Evolutionary conservation across 2,888 invertebrate genomes (phyloP).

Genomic region (Latrodectus hesperus): DNA sequence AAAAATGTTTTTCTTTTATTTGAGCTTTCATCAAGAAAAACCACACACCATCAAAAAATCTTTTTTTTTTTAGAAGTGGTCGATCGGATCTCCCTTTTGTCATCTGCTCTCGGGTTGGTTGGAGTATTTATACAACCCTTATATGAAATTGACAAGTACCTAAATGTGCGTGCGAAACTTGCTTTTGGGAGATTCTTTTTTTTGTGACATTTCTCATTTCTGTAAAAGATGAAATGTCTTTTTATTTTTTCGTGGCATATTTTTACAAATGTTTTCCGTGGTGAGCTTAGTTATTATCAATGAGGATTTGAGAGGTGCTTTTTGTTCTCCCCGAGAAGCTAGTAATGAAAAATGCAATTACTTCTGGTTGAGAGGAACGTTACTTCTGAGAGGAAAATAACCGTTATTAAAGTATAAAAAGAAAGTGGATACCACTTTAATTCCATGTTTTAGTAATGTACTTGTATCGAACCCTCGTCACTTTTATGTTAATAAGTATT

Average conservation of each 20-base stretch:
- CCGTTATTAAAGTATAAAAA: not conserved
- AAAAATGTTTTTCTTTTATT: constrained; percentile 52
- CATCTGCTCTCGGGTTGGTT: too few relatives aligned
- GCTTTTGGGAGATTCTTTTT: not conserved
- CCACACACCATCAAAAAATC: not conserved
- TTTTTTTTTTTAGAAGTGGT: too few relatives aligned
- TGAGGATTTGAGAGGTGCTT: not conserved
- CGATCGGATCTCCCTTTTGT: too few relatives aligned
- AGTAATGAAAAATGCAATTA: not conserved
- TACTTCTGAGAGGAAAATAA: not conserved
- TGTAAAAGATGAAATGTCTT: not conserved
- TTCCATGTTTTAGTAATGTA: not conserved
- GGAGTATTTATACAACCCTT: too few relatives aligned
- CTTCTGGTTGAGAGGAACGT: not conserved
- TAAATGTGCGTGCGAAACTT: too few relatives aligned
- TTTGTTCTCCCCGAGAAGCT: not conserved
- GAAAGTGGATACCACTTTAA: not conserved
- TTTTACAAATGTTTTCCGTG: too few relatives aligned
- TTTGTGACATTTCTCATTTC: not conserved
- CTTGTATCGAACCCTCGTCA: not conserved
- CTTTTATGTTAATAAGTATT: too few relatives aligned
- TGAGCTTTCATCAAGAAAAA: constrained; percentile 33
- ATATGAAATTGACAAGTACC: too few relatives aligned
- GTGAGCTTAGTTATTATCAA: too few relatives aligned
- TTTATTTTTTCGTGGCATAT: not conserved